Evolutionary conservation across 92 coral and sea anemone species (phyloP).

Genomic region (Umimayanthus chanpuru): DNA sequence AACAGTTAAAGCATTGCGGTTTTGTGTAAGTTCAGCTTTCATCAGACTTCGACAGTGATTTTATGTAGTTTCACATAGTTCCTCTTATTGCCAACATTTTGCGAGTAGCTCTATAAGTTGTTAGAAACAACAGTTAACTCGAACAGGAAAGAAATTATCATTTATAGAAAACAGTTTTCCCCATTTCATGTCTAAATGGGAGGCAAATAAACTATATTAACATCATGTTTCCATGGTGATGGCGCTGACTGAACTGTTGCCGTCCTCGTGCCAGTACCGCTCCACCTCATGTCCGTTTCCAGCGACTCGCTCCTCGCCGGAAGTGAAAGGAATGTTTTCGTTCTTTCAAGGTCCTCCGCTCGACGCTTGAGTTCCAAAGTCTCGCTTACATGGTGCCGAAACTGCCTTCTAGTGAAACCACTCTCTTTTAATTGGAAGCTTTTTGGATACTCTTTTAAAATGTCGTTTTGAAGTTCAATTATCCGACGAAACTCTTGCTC

Average conservation of each 20-base stretch:
- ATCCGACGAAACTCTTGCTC: conserved; percentile 84
- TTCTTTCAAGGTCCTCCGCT: conserved; percentile 63
- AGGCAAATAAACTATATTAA: conserved; percentile 70
- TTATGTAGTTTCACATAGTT: too few relatives aligned
- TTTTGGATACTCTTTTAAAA: conserved; percentile 46
- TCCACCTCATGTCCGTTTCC: background rate
- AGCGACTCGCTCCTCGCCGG: conserved; percentile 50
- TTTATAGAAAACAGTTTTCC: too few relatives aligned
- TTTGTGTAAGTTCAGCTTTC: too few relatives aligned
- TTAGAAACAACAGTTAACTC: too few relatives aligned
- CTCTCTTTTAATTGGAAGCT: background rate
- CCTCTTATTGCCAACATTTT: too few relatives aligned
- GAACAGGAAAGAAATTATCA: too few relatives aligned
- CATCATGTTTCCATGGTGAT: conserved; percentile 69
- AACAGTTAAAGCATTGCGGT: too few relatives aligned
- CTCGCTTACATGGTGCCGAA: conserved; percentile 60
- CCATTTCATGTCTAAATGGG: conserved; percentile 54
- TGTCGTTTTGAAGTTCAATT: conserved; percentile 69
- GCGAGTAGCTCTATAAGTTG: too few relatives aligned
- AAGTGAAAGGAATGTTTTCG: conserved; percentile 65
- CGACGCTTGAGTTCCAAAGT: conserved; percentile 57
- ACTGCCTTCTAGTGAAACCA: conserved; percentile 68
- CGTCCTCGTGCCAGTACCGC: background rate
- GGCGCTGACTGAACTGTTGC: background rate
- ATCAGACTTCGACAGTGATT: too few relatives aligned